Conservation (phyloP, 2,113 vertebrate species). For the Ibidorhyncha struthersii region DNA sequence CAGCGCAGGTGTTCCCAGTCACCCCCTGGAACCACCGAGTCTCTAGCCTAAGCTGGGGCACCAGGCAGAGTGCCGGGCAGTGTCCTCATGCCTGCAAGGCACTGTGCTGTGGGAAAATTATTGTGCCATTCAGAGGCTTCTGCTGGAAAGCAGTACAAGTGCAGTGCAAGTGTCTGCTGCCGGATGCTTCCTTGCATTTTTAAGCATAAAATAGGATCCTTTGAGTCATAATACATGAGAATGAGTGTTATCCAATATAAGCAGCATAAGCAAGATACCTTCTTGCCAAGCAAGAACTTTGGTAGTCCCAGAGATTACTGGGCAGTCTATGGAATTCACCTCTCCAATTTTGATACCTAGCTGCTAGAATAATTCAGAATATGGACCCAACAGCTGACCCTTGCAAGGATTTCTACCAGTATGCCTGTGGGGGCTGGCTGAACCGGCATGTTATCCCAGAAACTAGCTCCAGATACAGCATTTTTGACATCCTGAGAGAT, state of each 20-base stretch:
- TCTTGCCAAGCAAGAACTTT: not conserved
- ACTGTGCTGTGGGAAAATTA: not conserved
- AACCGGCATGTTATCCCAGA: conserved; percentile 91
- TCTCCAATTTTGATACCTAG: conserved; percentile 63
- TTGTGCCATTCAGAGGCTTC: not conserved
- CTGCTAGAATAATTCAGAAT: conserved; percentile 91
- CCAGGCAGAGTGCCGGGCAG: not conserved
- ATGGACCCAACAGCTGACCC: conserved; percentile 88
- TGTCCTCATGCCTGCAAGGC: not conserved
- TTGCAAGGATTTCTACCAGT: conserved; percentile 94
- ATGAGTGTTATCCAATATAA: not conserved
- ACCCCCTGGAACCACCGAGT: not conserved
- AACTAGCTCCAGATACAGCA: conserved; percentile 91
- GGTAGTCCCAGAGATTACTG: not conserved
- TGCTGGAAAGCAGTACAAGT: not conserved
- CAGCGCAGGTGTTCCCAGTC: not conserved
- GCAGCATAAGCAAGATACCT: not conserved
- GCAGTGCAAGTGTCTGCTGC: not conserved
- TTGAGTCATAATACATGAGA: not conserved
- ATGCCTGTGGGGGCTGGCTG: conserved; percentile 94
- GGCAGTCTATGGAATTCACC: not conserved
- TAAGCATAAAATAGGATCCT: not conserved
- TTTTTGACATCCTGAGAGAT: conserved; percentile 92
- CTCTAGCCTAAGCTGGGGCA: too few relatives aligned
- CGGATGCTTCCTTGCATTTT: not conserved